Evolutionary conservation across 1,140 invertebrate species (phyloP).

Genomic region (Hetaerina americana): DNA sequence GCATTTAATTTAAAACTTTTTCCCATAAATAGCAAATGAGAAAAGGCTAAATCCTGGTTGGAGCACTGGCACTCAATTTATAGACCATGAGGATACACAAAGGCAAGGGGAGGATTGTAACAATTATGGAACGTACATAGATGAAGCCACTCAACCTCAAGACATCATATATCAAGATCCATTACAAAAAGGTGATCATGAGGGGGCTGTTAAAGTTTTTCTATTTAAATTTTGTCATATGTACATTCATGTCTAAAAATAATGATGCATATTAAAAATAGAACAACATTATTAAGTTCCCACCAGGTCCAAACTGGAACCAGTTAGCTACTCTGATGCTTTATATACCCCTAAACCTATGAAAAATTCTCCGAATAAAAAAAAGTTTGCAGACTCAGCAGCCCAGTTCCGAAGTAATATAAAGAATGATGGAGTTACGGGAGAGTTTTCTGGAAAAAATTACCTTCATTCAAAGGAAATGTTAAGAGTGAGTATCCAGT

Average conservation of each 20-base stretch:
- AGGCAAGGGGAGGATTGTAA: background rate
- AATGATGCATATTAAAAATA: too few species aligned
- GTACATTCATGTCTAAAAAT: too few species aligned
- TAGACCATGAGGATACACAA: background rate
- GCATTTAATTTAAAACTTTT: too few species aligned
- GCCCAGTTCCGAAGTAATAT: slow-evolving; percentile 47
- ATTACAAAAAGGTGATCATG: background rate
- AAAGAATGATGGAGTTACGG: slow-evolving; percentile 60
- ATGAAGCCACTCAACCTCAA: background rate
- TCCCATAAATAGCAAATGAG: too few species aligned
- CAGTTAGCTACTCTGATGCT: background rate
- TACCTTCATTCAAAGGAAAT: slow-evolving; percentile 58
- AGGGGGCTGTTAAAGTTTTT: too few species aligned
- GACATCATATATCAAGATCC: background rate
- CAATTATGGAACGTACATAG: background rate
- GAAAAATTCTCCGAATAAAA: background rate
- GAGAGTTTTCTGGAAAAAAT: slow-evolving; percentile 56
- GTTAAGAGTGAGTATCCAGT: slow-evolving; percentile 37
- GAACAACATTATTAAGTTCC: background rate
- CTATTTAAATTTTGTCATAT: too few species aligned
- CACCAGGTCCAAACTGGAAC: background rate
- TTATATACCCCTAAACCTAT: background rate
- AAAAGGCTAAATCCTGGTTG: background rate
- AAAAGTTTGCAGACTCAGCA: background rate
- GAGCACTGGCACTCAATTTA: background rate